A percentile compares a stretch with the other conserved stretches of the same genome.
These are phyloP conservation scores for Orchesella cincta DNA, from an alignment of 1,140 invertebrate genomes.

Conservation along the genomic window DNA sequence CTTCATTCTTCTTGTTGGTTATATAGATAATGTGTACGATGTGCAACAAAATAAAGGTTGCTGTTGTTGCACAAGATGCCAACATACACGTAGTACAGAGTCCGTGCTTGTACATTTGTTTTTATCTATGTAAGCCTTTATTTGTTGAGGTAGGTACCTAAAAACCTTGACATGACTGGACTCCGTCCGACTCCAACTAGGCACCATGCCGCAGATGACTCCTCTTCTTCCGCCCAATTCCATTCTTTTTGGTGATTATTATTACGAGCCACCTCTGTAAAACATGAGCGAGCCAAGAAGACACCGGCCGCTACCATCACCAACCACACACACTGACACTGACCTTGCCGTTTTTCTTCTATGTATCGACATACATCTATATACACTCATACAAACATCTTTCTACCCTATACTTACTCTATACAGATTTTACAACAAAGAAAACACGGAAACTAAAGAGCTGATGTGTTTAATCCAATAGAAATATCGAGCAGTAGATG, in stretches of 20 bases:
- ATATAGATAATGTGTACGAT: too few species aligned
- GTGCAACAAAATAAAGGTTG: too few species aligned
- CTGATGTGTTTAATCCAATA: too few species aligned
- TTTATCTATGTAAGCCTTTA: too few species aligned
- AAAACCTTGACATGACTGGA: not conserved
- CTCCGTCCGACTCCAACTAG: not conserved
- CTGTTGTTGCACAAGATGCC: too few species aligned
- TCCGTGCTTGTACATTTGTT: too few species aligned
- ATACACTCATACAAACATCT: not conserved
- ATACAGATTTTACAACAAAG: too few species aligned
- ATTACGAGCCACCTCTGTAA: not conserved
- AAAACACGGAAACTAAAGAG: too few species aligned
- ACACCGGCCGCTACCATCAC: not conserved
- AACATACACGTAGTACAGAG: too few species aligned
- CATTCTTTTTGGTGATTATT: slow-evolving; percentile 10
- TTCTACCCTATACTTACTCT: not conserved
- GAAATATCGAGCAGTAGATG: too few species aligned
- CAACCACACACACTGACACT: not conserved
- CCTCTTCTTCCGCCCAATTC: not conserved
- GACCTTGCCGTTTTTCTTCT: not conserved
- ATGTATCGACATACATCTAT: not conserved
- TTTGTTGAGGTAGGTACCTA: slow-evolving; percentile 4
- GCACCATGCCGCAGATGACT: slow-evolving; percentile 16
- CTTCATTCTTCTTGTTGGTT: too few species aligned
- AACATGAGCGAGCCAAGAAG: not conserved